Base-by-base conservation (phyloP, 2,888 invertebrate genomes). In the Aspidiotus rigidus region DNA sequence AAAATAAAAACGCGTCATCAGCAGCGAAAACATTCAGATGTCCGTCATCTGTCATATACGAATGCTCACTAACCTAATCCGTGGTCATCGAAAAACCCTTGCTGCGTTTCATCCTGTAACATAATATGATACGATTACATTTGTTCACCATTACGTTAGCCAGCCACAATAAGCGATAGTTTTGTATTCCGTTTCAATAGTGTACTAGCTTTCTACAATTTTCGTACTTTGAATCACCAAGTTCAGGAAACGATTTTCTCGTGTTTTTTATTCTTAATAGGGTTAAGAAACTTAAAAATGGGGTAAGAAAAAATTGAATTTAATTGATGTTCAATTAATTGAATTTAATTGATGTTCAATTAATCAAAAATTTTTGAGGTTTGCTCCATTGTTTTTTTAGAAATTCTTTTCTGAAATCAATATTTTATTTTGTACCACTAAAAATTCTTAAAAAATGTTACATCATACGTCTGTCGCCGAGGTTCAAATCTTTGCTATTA, bases 81-180 rank as follows among this genome's bases (percentile, higher is more conserved):
- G 80, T 97, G 96, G 82, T 98, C 98, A 80, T 98, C 98, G 81
- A 98, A 98, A 84, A 98, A 96, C 76, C 97, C 97, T 82, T 98
- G 97, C 69, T 97, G 97, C 70, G 97, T 98, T 84, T 98, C 97
- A 83, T 98, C 98, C 96, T 97, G 86, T 78, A 90, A 90, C 54
- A 66, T 59, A 67, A 67, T 67, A 7, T n/a, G 16, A 56, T 16
- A n/a, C 7, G 3, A 15, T 56, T 15, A 10, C 2, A 17, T 59
- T 39, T 59, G 39, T 59, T 59, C 17, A n/a, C 2, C 1, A 56
- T 56, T 56, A 13, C n/a, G 49, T 13, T 6, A 28, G 28, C 28
- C 28, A 28, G 28, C 28, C 28, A 28, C 28, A 28, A 5, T 28
- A 28, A 28, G 28, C 28, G 28, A 28, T 28, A 28, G 1, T 28